Conservation (phyloP, 2,888 invertebrate genomes). For the Monochamus alternatus region DNA sequence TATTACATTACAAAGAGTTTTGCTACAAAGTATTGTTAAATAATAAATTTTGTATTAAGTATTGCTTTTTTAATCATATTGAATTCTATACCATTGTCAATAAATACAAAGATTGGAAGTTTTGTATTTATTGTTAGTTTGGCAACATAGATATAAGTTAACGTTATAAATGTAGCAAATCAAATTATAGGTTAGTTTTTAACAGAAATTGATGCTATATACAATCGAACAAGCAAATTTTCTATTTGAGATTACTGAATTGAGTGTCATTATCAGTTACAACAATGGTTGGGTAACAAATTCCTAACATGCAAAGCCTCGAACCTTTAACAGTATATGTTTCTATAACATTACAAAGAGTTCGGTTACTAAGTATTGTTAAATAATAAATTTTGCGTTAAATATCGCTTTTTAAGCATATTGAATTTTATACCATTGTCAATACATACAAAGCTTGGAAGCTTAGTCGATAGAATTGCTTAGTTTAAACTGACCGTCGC, state of each 20-base stretch:
- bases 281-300: background rate
- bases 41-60: background rate
- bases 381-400: background rate
- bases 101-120: background rate
- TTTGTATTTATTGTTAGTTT: too few species aligned
- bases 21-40: background rate
- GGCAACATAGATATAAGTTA: too few species aligned
- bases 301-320: too few species aligned
- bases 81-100: background rate
- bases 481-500: constrained; percentile 78
- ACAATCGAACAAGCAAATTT: background rate
- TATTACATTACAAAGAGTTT: background rate
- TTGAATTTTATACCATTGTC: background rate
- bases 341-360: background rate
- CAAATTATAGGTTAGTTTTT: too few species aligned
- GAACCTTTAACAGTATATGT: too few species aligned
- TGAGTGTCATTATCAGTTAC: too few species aligned
- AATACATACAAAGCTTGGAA: background rate
- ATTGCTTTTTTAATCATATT: background rate
- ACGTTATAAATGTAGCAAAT: too few species aligned
- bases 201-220: background rate
- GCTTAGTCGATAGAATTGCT: background rate
- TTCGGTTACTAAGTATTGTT: background rate
- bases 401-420: background rate
- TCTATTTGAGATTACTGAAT: background rate